Conservation (phyloP, 2,888 invertebrate species). For the Oligia strigilis region DNA sequence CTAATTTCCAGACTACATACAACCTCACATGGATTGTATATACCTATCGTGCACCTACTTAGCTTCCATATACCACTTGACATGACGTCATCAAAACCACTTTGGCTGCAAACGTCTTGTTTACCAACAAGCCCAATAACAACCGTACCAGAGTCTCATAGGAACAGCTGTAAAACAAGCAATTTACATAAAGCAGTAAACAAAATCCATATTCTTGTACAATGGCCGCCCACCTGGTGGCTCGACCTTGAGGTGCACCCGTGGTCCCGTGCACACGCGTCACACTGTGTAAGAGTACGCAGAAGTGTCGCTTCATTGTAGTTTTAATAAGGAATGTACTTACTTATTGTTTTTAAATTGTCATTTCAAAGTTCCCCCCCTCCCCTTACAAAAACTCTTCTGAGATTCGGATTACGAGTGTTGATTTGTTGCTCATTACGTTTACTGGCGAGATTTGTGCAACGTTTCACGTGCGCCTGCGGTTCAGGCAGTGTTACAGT, state of each 20-base stretch:
- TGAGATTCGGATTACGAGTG: background rate
- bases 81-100: background rate
- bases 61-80: background rate
- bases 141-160: constrained; percentile 3
- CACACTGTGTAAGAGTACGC: background rate
- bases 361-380: background rate
- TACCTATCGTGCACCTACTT: background rate
- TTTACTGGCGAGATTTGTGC: constrained; percentile 5
- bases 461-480: background rate
- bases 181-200: constrained; percentile 18
- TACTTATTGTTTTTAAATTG: background rate
- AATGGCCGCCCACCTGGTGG: background rate
- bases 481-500: background rate
- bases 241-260: background rate
- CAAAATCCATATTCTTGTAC: constrained; percentile 22
- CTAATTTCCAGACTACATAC: background rate
- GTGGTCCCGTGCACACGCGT: background rate
- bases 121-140: constrained; percentile 15
- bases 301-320: background rate
- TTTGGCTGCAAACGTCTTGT: background rate
- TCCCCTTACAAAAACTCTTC: background rate
- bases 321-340: background rate
- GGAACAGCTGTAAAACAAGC: constrained; percentile 20
- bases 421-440: background rate
- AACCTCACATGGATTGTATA: background rate